Base-by-base conservation (phyloP, 2,888 invertebrate species). In the Drosophila eohydei region DNA sequence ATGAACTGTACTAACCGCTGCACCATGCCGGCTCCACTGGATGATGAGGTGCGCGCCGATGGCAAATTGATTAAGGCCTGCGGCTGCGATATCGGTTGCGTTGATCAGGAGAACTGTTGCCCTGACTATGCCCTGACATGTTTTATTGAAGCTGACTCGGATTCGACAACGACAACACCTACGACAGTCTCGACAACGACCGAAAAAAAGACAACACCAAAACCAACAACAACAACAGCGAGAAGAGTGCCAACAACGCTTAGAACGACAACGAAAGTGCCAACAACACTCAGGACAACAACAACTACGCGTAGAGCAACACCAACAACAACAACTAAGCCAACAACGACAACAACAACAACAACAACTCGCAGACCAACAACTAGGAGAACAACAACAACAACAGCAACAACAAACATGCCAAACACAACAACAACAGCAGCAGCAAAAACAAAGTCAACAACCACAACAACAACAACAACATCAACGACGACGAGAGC, bases 61-160 rank as follows among this genome's bases (percentile, higher is more conserved):
- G 43, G 88, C 1, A 88, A 88, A 2, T 43, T 88, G 4, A 66
- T 80, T 8, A 81, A 81, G 9, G 89, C 91, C 0, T 97, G 96
- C 81, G 94, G 94, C 48, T 97, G 96, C 77, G 93, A 93, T 57
- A 16, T 6, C 32, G 16, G 34, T 0, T 97, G 97, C 79, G 88
- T 94, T 1, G 85, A 92, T 1, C 87, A 91, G 0, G 93, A 93
- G 0, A 93, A 93, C 28, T 97, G 97, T 89, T 97, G 97, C 80
- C 93, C 94, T 0, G 96, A 97, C 91, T 96, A 94, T 90, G 14
- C 0, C 30, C 11, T 11, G n/a, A 32, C 48, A 5, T 85, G 89
- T 14, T 0, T 51, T 0, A 0, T 21, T 1, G 11, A 60, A 14
- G 0, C 52, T 56, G 26, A 63, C 57, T 0, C 2, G 8, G 26